Evolutionary conservation across 2,797 vertebrate species (phyloP).

Genomic region (Dermochelys coriacea): DNA sequence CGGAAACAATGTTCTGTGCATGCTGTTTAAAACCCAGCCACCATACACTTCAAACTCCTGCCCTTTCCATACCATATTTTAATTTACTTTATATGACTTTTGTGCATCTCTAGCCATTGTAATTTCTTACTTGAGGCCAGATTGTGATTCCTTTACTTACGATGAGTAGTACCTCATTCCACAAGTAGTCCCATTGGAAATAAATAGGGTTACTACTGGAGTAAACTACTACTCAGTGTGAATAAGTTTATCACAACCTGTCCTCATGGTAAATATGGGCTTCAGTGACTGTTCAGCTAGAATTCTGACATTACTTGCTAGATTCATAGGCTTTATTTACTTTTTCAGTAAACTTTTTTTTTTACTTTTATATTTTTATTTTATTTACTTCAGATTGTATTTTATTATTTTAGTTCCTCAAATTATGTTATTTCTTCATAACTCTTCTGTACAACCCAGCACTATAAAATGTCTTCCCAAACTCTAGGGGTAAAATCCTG

Average conservation of each 20-base stretch:
- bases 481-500: rapidly evolving
- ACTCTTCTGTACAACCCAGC: neutral
- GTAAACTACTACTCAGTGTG: neutral
- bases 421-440: neutral
- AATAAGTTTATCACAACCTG: neutral
- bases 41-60: neutral
- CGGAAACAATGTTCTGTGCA: neutral
- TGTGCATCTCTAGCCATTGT: neutral
- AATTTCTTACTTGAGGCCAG: neutral
- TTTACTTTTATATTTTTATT: too few relatives aligned
- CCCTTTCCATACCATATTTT: neutral
- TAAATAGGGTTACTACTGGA: neutral
- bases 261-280: neutral
- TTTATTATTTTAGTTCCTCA: neutral
- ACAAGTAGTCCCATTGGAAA: neutral
- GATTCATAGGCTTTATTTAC: neutral
- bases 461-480: neutral
- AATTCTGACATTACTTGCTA: neutral
- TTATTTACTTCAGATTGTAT: neutral
- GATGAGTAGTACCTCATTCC: neutral
- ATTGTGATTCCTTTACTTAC: neutral
- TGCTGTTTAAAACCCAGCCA: neutral
- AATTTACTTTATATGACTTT: neutral
- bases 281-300: neutral
- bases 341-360: too few relatives aligned